phyloP scores from a whole-genome alignment of 2,888 invertebrate species.

The Dermolepida albohirtum region DNA sequence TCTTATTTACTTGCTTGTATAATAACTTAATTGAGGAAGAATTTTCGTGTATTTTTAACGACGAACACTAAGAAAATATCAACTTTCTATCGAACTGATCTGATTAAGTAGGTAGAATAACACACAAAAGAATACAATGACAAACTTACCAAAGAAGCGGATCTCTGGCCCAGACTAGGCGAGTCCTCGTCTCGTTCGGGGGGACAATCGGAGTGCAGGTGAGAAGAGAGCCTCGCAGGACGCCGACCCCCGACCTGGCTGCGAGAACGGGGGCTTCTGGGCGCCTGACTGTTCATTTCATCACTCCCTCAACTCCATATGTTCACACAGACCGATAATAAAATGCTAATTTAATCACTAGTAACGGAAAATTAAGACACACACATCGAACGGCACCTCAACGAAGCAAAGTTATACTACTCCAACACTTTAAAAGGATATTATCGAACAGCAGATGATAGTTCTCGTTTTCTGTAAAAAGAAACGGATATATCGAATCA shows the following conservation, averaged over 20 bases:
- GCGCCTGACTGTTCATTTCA: constrained; percentile 54
- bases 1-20: too few relatives aligned
- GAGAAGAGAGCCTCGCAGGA: constrained; percentile 50
- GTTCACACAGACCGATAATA: background rate
- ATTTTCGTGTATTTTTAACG: too few relatives aligned
- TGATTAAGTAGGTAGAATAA: background rate
- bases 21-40: too few relatives aligned
- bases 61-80: too few relatives aligned
- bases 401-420: too few relatives aligned
- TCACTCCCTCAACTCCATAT: constrained; percentile 37
- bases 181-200: constrained; percentile 50
- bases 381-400: too few relatives aligned
- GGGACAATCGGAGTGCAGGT: constrained; percentile 53
- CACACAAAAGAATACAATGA: constrained; percentile 7
- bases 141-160: constrained; percentile 56
- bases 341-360: constrained; percentile 7
- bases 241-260: constrained; percentile 55
- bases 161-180: constrained; percentile 54
- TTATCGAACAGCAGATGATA: too few relatives aligned
- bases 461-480: too few relatives aligned
- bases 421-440: too few relatives aligned
- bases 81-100: too few relatives aligned
- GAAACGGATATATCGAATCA: too few relatives aligned
- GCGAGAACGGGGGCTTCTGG: constrained; percentile 52
- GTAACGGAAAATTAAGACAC: background rate